A percentile compares a stretch with the other conserved stretches of the same genome.
phyloP scores from a whole-genome alignment of 2,113 vertebrate genomes.

The Malaclemys terrapin region DNA sequence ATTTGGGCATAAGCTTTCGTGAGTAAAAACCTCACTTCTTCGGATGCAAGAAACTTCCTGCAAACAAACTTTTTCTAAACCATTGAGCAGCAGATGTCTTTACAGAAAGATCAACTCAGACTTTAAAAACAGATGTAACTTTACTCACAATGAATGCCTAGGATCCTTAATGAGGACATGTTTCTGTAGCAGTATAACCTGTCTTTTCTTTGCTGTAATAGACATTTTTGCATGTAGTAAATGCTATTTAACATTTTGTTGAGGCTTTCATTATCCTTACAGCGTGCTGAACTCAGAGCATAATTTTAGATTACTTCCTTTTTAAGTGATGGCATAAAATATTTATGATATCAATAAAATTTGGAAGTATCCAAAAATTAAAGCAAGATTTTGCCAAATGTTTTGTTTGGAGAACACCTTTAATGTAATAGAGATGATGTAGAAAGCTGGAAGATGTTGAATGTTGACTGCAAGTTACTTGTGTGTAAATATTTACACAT shows the following conservation, averaged over 20 bases:
- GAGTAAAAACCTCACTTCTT: no score
- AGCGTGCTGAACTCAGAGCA: not conserved
- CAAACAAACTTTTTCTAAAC: not conserved
- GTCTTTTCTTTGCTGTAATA: not conserved
- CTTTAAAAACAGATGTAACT: not conserved
- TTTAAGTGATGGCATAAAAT: not conserved
- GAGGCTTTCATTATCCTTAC: not conserved
- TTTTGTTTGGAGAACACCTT: not conserved
- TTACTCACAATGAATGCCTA: not conserved
- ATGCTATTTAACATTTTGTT: not conserved
- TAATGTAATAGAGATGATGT: not conserved
- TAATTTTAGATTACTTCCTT: not conserved
- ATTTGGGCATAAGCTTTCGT: no score
- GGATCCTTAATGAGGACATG: not conserved
- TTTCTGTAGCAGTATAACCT: not conserved
- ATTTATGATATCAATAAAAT: not conserved
- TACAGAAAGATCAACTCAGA: not conserved
- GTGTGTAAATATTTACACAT: constrained; percentile 33
- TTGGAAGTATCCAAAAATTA: not conserved
- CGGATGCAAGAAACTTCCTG: no score
- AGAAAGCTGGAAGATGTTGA: not conserved
- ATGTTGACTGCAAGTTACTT: constrained; percentile 15
- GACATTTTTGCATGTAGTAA: not conserved
- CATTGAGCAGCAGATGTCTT: not conserved
- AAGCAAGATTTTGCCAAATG: not conserved